These are phyloP conservation scores for Chiridota heheva DNA, from an alignment of 35 echinoderm and acorn worm genomes.

Conservation along the genomic window DNA sequence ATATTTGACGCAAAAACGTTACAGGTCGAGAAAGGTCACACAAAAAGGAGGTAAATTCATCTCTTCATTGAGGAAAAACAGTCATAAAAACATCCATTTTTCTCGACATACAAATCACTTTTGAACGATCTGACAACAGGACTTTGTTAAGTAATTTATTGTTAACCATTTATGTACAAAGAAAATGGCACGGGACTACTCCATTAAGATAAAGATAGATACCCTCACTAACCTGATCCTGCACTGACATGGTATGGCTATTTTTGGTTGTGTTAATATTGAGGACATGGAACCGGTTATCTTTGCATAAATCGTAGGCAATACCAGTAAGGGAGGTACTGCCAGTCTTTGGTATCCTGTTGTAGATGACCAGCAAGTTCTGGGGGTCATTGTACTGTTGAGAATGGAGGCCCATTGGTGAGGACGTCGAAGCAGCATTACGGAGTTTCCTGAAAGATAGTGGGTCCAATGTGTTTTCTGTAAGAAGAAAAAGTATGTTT, in stretches of 20 bases:
- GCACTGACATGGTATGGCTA: slow-evolving; percentile 72
- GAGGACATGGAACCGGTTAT: slow-evolving; percentile 80
- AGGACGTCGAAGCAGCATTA: slow-evolving; percentile 5
- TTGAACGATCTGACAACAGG: too few species aligned
- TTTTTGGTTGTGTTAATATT: slow-evolving; percentile 86
- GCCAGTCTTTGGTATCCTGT: slow-evolving; percentile 91
- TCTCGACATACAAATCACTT: too few species aligned
- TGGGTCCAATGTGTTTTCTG: slow-evolving; percentile 51
- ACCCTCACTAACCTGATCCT: slow-evolving; percentile 82
- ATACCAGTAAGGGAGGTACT: slow-evolving; percentile 91
- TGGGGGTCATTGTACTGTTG: neutral
- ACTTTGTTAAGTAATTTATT: too few species aligned
- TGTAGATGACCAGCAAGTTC: slow-evolving; percentile 86
- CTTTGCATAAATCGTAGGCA: slow-evolving; percentile 78
- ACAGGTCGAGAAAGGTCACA: too few species aligned
- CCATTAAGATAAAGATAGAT: too few species aligned
- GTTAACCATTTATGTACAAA: too few species aligned
- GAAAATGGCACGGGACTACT: too few species aligned
- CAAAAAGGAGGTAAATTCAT: too few species aligned
- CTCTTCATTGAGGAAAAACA: too few species aligned
- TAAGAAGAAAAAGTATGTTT: slow-evolving; percentile 11
- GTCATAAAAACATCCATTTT: too few species aligned
- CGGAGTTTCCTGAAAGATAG: slow-evolving; percentile 39
- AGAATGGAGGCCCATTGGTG: neutral
- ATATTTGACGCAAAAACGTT: too few species aligned